Base-by-base conservation (phyloP, 2,888 invertebrate genomes). In the Eristalis pertinax region DNA sequence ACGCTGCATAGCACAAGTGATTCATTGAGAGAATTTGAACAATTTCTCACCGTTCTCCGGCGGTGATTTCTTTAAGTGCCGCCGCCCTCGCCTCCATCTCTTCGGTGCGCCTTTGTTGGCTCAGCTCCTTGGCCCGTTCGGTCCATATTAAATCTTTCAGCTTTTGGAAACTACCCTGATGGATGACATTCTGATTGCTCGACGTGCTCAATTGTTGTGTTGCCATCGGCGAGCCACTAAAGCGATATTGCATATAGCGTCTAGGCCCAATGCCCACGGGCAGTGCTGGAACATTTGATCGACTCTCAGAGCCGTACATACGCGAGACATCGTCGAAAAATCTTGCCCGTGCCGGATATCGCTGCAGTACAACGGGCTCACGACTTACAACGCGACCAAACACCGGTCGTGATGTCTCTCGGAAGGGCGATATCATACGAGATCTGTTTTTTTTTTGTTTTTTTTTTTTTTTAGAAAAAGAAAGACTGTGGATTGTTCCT, bases 111-210 rank as follows among this genome's bases (percentile, higher is more conserved):
- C 96, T 94, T 92, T 96, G 96, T 91, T 96, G 95, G 90, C 96
- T 95, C 84, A 97, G 93, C 90, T 97, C 97, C 63, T 96, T 95
- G 0, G 96, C 95, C 65, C 97, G 94, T 91, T 97, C 97, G 38
- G 95, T 96, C 72, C 96, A 94, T 90, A 97, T 96, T 89, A 97
- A 91, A 90, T 97, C 96, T 94, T 97, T 97, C 73, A 97, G 94
- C 89, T 96, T 95, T 90, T 97, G 96, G 91, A 97, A 97, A 90
- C 91, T 93, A 1, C 93, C 93, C 68, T 92, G 92, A 32, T 92
- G 91, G 4, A 90, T 88, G n/a, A 91, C 90, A 15, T 91, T 90
- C 2, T 90, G 84, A 84, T 91, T 91, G 4, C 24, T 24, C 3
- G 73, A 78, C 22, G 65, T 58, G 11, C 29, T 63, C 38, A 32